Base-by-base conservation (phyloP, 30 jellyfish, hydroid and myxozoan genomes). In the Thelohanellus kitauei region DNA sequence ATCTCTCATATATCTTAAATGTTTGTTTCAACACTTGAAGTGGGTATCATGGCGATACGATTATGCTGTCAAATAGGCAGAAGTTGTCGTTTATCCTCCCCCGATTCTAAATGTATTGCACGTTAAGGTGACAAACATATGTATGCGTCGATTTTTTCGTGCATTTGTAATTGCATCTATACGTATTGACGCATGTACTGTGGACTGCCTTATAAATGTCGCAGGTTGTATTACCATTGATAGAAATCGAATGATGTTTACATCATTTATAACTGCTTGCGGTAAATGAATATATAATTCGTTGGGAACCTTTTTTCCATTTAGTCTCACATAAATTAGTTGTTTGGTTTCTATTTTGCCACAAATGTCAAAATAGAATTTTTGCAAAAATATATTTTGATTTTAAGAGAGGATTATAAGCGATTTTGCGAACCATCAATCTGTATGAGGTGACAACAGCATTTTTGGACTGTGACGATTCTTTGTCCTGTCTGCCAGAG, bases 41-140 rank as follows among this genome's bases (percentile, higher is more conserved):
- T 18, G 10, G 9, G 23, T 4, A 18, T 41, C 52, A 41, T 41
- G 52, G 4, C 52, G 44, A 18, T 41, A 6, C n/a, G 6, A 6
- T 14, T 18, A 18, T 44, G 4, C 15, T 15, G 4, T 8, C 8
- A 15, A 5, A 4, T 6, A 41, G 46, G 46, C 46, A 4, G 6
- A 5, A 4, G 20, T 11, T 18, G 13, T 16, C 23, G 14, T 4
- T 41, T 13, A n/a, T 47, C 20, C 23, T n/a, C n/a, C n/a, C n/a
- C n/a, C n/a, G n/a, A n/a, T n/a, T n/a, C n/a, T n/a, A n/a, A 18
- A 18, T 11, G 52, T 12, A 18, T 41, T 41, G 44, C 52, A 21
- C 4, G 52, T 41, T 14, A 41, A 17, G 5, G 52, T 41, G 4
- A 41, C 15, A 41, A 5, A 41, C 4, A 41, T n/a, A 41, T 41